Evolutionary conservation across 2,888 invertebrate species (phyloP).

Genomic region (Hydroisotoma schaefferi): DNA sequence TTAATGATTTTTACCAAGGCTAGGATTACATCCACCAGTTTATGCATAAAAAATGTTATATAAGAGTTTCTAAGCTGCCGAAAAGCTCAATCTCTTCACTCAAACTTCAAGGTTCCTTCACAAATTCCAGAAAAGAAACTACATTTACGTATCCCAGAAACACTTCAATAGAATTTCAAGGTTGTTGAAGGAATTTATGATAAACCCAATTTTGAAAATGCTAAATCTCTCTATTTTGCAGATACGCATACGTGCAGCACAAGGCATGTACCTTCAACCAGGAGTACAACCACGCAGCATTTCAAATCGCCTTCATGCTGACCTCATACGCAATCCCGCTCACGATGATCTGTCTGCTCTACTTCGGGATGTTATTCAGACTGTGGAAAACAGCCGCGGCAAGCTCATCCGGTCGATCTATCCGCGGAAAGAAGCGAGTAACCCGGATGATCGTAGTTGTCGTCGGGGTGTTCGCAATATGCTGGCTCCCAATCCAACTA

Average conservation of each 20-base stretch:
- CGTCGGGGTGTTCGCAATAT: slow-evolving; percentile 81
- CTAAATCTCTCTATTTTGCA: slow-evolving; percentile 33
- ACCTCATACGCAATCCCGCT: slow-evolving; percentile 86
- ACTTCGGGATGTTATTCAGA: slow-evolving; percentile 82
- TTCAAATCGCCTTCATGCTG: slow-evolving; percentile 76
- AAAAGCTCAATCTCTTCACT: too few relatives aligned
- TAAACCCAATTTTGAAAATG: too few relatives aligned
- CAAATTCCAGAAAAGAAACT: too few relatives aligned
- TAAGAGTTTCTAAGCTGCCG: too few relatives aligned
- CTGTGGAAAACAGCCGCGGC: slow-evolving; percentile 76
- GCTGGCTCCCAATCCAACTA: slow-evolving; percentile 89
- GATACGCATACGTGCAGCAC: slow-evolving; percentile 59
- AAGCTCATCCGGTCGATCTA: slow-evolving; percentile 77
- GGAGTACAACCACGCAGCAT: slow-evolving; percentile 48
- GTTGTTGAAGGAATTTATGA: too few relatives aligned
- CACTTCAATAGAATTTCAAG: too few relatives aligned
- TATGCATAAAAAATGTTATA: too few relatives aligned
- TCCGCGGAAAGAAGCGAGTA: slow-evolving; percentile 79
- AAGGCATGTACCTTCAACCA: slow-evolving; percentile 67
- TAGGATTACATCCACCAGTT: too few relatives aligned
- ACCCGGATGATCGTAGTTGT: slow-evolving; percentile 89
- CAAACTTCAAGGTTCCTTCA: too few relatives aligned
- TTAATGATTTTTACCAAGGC: too few relatives aligned
- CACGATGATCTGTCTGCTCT: slow-evolving; percentile 78
- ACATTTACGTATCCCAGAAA: too few relatives aligned